Conservation (phyloP, 1,140 invertebrate genomes). For the Neodiprion fabricii region DNA sequence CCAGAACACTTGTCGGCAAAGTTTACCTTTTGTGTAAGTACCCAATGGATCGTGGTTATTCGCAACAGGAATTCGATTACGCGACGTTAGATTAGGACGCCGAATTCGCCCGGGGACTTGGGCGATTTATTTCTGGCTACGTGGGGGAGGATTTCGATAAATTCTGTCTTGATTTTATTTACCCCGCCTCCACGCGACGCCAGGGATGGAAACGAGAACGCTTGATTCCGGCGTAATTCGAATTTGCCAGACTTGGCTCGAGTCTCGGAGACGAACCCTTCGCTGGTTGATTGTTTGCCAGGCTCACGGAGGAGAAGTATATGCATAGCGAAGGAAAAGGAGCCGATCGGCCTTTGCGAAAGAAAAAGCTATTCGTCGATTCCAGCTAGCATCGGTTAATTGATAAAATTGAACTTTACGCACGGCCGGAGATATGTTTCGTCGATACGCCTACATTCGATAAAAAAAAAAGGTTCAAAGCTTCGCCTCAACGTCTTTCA, state of each 20-base stretch:
- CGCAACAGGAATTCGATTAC: neutral
- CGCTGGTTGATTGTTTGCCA: neutral
- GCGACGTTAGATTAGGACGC: neutral
- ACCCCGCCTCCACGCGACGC: neutral
- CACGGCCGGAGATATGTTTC: neutral
- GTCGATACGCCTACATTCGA: neutral
- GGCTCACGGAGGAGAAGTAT: neutral
- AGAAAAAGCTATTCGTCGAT: neutral
- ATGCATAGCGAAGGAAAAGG: neutral
- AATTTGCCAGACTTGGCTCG: neutral
- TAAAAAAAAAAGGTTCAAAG: neutral
- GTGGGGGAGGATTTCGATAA: too few relatives aligned
- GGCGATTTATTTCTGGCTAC: neutral
- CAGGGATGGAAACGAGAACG: neutral
- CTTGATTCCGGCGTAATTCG: slow-evolving; percentile 1
- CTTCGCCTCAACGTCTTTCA: too few relatives aligned
- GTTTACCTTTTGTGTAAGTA: too few relatives aligned
- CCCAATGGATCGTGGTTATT: too few relatives aligned
- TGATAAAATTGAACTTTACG: neutral
- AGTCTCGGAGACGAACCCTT: neutral
- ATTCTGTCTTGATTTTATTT: neutral
- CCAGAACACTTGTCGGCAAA: too few relatives aligned
- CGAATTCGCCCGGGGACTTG: too few relatives aligned
- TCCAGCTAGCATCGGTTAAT: neutral
- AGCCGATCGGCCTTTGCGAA: neutral